Evolutionary conservation across 1,140 invertebrate species (phyloP).

Genomic region (Drosophila navojoa): DNA sequence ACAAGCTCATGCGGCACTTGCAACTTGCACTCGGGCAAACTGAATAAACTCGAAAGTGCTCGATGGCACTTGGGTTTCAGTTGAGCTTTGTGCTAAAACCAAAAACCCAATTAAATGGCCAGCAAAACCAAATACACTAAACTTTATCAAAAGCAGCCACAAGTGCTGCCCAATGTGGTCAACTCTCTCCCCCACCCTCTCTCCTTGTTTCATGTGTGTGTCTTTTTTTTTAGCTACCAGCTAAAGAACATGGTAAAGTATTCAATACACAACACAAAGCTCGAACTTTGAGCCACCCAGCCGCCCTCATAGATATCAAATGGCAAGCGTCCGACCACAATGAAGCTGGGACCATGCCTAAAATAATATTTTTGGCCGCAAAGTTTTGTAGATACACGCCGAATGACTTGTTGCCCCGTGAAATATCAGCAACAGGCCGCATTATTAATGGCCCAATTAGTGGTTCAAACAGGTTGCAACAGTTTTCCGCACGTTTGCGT

Average conservation of each 20-base stretch:
- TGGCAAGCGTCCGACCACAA: neutral
- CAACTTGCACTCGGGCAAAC: constrained; percentile 15
- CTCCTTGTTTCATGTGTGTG: neutral
- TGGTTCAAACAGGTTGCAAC: constrained; percentile 41
- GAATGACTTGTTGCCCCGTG: constrained; percentile 58
- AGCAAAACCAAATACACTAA: constrained; percentile 33
- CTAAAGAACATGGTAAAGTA: constrained; percentile 1
- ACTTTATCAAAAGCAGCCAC: constrained; percentile 37
- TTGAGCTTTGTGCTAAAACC: constrained; percentile 21
- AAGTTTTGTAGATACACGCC: constrained; percentile 35
- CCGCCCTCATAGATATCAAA: constrained; percentile 15
- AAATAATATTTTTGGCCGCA: constrained; percentile 40
- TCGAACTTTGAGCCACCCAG: neutral
- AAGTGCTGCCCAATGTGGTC: no score
- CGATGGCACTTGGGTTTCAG: constrained; percentile 13
- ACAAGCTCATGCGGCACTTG: constrained; percentile 14
- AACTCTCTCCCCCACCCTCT: neutral
- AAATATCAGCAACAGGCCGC: constrained; percentile 39
- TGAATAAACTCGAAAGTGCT: constrained; percentile 23
- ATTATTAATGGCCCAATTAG: constrained; percentile 78
- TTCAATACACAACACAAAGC: constrained; percentile 22
- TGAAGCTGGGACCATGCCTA: constrained; percentile 7
- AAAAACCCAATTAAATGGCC: constrained; percentile 56
- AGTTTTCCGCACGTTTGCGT: constrained; percentile 29
- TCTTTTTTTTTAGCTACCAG: constrained; percentile 22